Percentiles rank a stretch among this genome's conserved stretches.
phyloP scores from a whole-genome alignment of 2,113 vertebrate species.

The Thunnus maccoyii region DNA sequence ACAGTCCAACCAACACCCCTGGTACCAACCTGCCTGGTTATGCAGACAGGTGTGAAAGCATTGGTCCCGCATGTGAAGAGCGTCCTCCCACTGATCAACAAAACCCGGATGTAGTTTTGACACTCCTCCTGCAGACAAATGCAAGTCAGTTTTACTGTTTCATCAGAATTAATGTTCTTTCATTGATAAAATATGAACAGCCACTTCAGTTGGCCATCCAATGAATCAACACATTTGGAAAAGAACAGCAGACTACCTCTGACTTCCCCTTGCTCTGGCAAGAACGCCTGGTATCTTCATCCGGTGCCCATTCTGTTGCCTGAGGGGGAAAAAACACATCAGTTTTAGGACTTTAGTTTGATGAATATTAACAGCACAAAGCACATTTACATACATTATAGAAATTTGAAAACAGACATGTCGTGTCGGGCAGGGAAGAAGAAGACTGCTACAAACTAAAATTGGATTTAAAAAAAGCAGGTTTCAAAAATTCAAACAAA shows the following conservation, averaged over 20 bases:
- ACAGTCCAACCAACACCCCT: not conserved
- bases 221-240: not conserved
- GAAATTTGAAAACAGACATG: not conserved
- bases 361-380: not conserved
- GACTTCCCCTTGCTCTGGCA: constrained; percentile 98
- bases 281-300: constrained; percentile 91
- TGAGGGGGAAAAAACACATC: constrained; percentile 63
- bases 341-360: not conserved
- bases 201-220: not conserved
- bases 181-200: not conserved
- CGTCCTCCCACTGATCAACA: constrained; percentile 88
- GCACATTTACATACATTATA: not conserved
- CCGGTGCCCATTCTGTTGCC: constrained; percentile 93
- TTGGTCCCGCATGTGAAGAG: constrained; percentile 96
- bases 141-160: not conserved
- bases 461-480: too few species aligned
- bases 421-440: too few species aligned
- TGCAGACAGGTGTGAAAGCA: constrained; percentile 92
- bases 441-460: too few species aligned
- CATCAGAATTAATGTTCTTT: not conserved
- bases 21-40: constrained; percentile 88
- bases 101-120: constrained; percentile 96
- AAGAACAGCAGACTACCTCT: constrained; percentile 84
- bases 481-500: too few species aligned
- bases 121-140: constrained; percentile 90